Evolutionary conservation across 2,113 vertebrate genomes (phyloP), one percentile per base, ranked within the genome.

Genomic region (Mesembrinibis cayennensis): DNA sequence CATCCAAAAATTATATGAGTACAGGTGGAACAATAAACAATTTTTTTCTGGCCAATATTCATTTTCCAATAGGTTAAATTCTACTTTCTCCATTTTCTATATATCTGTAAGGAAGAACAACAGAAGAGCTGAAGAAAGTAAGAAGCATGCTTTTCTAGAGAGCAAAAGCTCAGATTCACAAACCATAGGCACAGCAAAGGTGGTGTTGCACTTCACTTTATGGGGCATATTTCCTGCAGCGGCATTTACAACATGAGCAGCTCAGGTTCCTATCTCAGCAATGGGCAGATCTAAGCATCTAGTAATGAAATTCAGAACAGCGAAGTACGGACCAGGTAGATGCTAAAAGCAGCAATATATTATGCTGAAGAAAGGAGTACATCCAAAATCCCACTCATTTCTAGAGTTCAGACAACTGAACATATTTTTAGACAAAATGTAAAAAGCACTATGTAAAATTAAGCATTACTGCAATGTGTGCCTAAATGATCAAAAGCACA

Each of bases 141-240:
- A 26, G 59, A 3, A 61, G 9, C 0, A 3, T 18, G 10, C 9
- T 67, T 50, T 69, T n/a, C 16, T 7, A 47, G 16, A 66, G 12
- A 61, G 12, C 5, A 59, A 25, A 58, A 82, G 30, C 25, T 90
- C 49, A 66, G 83, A 69, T 53, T 53, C 45, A 62, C 36, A 70
- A 40, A 52, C 44, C 13, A 47, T 0, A 76, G 26, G 32, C 52
- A 86, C 10, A 84, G 14, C 10, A 85, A 76, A 88, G 4, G 30
- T 5, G 69, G 16, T 11, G 44, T 0, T 69, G 18, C 38, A 65
- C 27, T 67, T 34, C 47, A 26, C 32, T 61, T 69, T 6, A 61
- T 1, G 2, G 18, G 11, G 3, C 3, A 1, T 3, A 65, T 29
- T 29, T 87, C 26, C 52, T 34, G 13, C 4, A 73, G 38, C 0